A percentile compares a stretch with the other conserved stretches of the same genome.
Conservation (phyloP, 2,113 vertebrate species). For the Crotalus viridis region DNA sequence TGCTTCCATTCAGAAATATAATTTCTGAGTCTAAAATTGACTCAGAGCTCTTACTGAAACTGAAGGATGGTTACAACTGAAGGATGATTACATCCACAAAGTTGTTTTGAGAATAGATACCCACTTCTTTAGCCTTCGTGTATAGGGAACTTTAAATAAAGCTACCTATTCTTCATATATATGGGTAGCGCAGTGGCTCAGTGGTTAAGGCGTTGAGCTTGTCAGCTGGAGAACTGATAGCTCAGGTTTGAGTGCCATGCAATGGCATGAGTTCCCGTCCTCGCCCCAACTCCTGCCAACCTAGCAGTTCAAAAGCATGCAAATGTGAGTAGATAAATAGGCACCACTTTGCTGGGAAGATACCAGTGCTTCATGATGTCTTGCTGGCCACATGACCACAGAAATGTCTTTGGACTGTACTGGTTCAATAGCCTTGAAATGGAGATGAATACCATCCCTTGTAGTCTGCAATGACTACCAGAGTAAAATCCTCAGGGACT, state of each 20-base stretch:
- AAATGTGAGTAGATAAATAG: neutral
- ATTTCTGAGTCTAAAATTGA: neutral
- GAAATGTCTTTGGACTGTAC: neutral
- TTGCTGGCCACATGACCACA: neutral
- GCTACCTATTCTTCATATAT: neutral
- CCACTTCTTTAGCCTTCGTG: neutral
- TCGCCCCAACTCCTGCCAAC: neutral
- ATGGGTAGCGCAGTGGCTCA: neutral
- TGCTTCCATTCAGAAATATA: neutral
- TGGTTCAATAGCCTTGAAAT: neutral
- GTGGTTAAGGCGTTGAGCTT: neutral
- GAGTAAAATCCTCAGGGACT: neutral
- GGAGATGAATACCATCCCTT: neutral
- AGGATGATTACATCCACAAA: neutral
- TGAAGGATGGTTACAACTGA: neutral
- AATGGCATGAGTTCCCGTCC: neutral
- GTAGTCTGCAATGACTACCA: neutral
- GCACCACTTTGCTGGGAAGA: neutral
- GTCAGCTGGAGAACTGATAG: neutral
- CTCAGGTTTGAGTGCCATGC: neutral
- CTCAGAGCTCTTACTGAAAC: neutral
- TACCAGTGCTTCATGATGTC: neutral
- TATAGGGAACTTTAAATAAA: neutral
- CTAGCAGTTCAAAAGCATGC: neutral
- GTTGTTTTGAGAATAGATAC: neutral